phyloP scores from a whole-genome alignment of 2,888 invertebrate species.

The Spilarctia lutea region DNA sequence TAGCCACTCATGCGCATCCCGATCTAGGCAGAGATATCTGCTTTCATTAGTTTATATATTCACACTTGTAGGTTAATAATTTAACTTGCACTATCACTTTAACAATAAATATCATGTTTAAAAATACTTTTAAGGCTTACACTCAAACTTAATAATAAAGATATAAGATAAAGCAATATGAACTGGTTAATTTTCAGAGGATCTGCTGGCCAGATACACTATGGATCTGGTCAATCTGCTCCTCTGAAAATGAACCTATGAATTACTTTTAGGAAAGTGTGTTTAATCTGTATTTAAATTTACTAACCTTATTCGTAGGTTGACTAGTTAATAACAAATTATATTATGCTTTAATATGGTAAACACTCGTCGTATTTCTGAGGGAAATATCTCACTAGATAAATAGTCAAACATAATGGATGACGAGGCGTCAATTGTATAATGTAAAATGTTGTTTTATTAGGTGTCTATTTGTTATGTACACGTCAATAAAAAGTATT shows the following conservation, averaged over 20 bases:
- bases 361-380: no score
- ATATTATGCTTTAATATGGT: no score
- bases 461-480: not conserved
- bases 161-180: no score
- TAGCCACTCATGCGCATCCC: conserved; percentile 52
- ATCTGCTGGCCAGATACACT: no score
- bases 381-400: not conserved
- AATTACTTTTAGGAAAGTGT: not conserved
- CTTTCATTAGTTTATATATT: conserved; percentile 25
- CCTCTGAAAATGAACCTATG: no score
- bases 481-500: not conserved
- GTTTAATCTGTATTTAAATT: not conserved
- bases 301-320: not conserved
- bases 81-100: not conserved
- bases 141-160: no score
- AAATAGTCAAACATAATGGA: not conserved
- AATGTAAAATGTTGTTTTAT: no score
- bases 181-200: no score
- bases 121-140: not conserved
- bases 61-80: not conserved
- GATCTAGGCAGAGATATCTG: conserved; percentile 34
- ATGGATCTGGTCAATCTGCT: no score
- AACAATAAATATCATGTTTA: not conserved
- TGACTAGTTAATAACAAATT: no score
- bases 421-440: not conserved